Base-by-base conservation (phyloP, 2,797 vertebrate genomes). In the Betta splendens region DNA sequence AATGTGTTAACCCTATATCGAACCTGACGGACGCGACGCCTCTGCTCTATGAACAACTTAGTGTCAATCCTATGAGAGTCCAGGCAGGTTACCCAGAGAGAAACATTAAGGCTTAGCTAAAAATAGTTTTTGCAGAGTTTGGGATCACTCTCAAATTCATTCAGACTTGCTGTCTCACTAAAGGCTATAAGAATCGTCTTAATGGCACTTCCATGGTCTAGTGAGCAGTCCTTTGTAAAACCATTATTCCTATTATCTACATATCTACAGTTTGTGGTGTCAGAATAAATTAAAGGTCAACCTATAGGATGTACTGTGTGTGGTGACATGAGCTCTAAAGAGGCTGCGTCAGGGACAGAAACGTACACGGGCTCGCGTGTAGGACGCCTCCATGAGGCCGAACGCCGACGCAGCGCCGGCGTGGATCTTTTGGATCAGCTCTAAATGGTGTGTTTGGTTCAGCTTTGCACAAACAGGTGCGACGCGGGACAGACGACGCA, bases 141-240 rank as follows among this genome's bases (percentile, higher is more conserved):
- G 37, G 44, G 36, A 76, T 78, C 61, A 54, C 53, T 67, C 74
- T 75, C 66, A 68, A 78, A 79, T 77, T 77, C 77, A 78, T 80
- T 82, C 81, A 81, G 69, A 79, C 66, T 55, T 68, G 70, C 71
- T 69, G 79, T 77, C 82, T 86, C 79, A 84, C 81, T 76, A 81
- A 83, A 88, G 85, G 84, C 85, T 83, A 75, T 77, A 79, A 77
- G 70, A 79, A 51, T 84, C 12, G 15, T 87, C 75, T 80, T 84
- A 89, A 87, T 86, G 81, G 86, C 89, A 89, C 89, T 88, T 89
- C 77, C 84, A 87, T 79, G 80, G 79, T 85, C 67, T 81, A 64
- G 77, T 78, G 80, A 85, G 81, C 77, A 76, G 76, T 81, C 69
- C 69, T 71, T 76, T 78, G 69, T 73, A 65, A 80, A 86, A 81